Conservation (phyloP, 2,888 invertebrate genomes). For the Hoplodrina ambigua region DNA sequence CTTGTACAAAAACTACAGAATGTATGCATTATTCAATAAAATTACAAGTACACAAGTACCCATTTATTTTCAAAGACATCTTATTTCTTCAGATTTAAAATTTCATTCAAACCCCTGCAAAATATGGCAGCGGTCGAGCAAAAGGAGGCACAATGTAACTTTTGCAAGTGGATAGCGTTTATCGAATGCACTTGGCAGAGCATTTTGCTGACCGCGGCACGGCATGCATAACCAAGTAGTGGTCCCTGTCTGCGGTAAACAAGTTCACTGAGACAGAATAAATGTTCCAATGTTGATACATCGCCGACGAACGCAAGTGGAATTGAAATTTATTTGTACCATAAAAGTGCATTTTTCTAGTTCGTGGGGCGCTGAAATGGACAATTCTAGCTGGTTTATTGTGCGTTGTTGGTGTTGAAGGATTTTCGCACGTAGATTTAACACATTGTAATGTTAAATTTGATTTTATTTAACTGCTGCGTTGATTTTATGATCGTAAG, state of each 20-base stretch:
- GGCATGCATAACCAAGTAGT: conserved; percentile 80
- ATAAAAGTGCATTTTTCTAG: conserved; percentile 61
- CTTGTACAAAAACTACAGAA: background rate
- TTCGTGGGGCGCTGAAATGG: conserved; percentile 34
- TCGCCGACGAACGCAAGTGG: conserved; percentile 61
- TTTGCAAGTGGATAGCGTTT: conserved; percentile 75
- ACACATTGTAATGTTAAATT: background rate
- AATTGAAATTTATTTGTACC: conserved; percentile 63
- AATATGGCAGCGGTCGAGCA: conserved; percentile 45
- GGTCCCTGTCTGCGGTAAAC: conserved; percentile 71
- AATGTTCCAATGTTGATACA: conserved; percentile 73
- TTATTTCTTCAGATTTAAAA: conserved; percentile 41
- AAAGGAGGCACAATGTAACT: conserved; percentile 69
- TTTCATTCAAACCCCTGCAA: conserved; percentile 39
- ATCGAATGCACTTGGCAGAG: conserved; percentile 78
- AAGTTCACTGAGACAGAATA: conserved; percentile 79
- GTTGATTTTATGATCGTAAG: too few relatives aligned
- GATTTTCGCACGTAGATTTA: conserved; percentile 11
- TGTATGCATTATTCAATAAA: background rate
- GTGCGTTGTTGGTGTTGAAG: conserved; percentile 21
- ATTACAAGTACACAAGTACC: background rate
- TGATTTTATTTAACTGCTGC: too few relatives aligned
- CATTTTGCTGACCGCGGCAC: conserved; percentile 76
- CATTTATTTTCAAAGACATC: conserved; percentile 5
- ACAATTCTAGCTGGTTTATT: conserved; percentile 32